These are phyloP conservation scores for Gadus macrocephalus DNA, from an alignment of 2,113 vertebrate species.

Conservation along the genomic window DNA sequence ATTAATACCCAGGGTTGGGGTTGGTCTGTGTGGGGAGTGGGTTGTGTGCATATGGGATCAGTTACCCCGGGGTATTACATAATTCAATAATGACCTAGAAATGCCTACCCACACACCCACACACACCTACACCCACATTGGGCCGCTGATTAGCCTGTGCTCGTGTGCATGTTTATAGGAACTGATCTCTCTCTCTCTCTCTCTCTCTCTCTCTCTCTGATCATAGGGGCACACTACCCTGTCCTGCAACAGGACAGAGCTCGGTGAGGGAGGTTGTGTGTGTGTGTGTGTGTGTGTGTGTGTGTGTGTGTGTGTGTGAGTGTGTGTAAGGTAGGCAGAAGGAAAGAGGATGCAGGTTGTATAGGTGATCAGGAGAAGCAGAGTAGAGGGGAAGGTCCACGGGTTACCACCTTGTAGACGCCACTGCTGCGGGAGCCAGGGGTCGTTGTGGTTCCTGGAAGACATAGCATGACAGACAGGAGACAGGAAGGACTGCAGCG, in stretches of 20 bases:
- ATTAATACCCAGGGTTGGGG: background rate
- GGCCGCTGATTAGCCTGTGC: too few species aligned
- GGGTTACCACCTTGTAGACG: too few species aligned
- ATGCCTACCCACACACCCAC: too few species aligned
- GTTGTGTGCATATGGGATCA: background rate
- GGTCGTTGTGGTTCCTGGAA: too few species aligned
- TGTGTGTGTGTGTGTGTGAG: background rate
- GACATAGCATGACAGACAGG: too few species aligned
- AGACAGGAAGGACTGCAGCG: too few species aligned
- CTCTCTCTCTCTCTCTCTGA: background rate
- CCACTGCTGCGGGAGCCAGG: too few species aligned
- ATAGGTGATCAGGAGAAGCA: background rate
- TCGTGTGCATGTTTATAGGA: too few species aligned
- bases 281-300: slow-evolving; percentile 3
- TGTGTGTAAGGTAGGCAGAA: background rate
- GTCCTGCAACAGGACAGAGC: background rate
- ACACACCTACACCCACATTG: too few species aligned
- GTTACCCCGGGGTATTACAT: background rate
- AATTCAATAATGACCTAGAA: background rate
- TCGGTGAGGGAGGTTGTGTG: background rate
- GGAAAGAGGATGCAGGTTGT: background rate
- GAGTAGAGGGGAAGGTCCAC: too few species aligned
- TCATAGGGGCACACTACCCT: background rate
- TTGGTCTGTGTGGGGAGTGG: background rate
- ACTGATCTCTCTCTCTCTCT: background rate